Percentiles rank a stretch among this genome's conserved stretches.
Conservation (phyloP, 2,888 invertebrate genomes). For the Melanotus villosus region DNA sequence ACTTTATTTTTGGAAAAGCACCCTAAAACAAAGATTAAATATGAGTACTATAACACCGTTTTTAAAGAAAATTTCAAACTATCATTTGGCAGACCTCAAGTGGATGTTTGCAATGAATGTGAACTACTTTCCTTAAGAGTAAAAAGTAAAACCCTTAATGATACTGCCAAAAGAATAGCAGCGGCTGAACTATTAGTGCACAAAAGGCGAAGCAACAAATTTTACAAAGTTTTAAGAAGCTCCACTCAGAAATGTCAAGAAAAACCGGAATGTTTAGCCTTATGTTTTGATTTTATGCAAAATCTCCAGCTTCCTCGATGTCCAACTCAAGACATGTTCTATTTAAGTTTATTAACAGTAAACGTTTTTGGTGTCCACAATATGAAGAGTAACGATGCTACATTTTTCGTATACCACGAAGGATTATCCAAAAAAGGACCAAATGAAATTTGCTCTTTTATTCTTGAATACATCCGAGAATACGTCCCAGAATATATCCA, state of each 20-base stretch:
- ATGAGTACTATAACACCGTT: not conserved
- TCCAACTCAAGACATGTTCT: too few species aligned
- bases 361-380: too few species aligned
- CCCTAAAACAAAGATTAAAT: too few species aligned
- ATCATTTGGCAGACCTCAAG: not conserved
- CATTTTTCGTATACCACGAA: too few species aligned
- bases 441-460: too few species aligned
- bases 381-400: too few species aligned
- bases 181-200: not conserved
- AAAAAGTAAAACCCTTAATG: not conserved
- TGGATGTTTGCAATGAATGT: not conserved
- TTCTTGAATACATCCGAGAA: too few species aligned
- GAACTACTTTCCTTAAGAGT: not conserved
- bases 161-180: not conserved
- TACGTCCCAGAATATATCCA: too few species aligned
- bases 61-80: not conserved
- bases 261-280: not conserved
- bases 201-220: not conserved
- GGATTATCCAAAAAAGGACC: too few species aligned
- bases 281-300: not conserved
- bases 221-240: not conserved
- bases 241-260: not conserved
- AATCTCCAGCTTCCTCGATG: too few species aligned
- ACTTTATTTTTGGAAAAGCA: too few species aligned
- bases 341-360: too few species aligned